phyloP scores from a whole-genome alignment of 2,113 vertebrate species.

The Lepisosteus oculatus region DNA sequence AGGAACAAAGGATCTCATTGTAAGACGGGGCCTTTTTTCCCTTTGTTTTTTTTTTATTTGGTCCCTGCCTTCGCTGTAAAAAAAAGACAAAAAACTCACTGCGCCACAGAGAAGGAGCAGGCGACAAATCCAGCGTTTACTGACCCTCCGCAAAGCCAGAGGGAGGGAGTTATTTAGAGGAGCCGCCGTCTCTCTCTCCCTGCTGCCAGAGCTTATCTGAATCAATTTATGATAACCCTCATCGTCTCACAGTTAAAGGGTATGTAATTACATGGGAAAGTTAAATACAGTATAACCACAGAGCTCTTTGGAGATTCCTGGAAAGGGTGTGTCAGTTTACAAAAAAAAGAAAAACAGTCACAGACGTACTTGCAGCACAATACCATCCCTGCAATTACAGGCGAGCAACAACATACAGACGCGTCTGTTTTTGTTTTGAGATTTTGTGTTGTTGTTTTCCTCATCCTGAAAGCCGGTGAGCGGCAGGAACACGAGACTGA shows the following conservation, averaged over 20 bases:
- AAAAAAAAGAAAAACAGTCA: conserved; percentile 8
- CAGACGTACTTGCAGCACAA: conserved; percentile 34
- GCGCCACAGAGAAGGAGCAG: conserved; percentile 37
- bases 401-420: conserved; percentile 21
- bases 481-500: too few relatives aligned
- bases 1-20: conserved; percentile 71
- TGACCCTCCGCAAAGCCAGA: too few relatives aligned
- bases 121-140: conserved; percentile 47
- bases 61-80: conserved; percentile 61
- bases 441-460: conserved; percentile 10
- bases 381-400: conserved; percentile 36
- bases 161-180: neutral
- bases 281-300: conserved; percentile 50
- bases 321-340: conserved; percentile 61
- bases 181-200: neutral
- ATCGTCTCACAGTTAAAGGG: conserved; percentile 39
- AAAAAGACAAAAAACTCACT: neutral
- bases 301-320: conserved; percentile 48
- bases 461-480: neutral
- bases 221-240: conserved; percentile 46
- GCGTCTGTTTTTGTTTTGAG: conserved; percentile 12
- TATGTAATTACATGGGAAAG: conserved; percentile 53
- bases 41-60: conserved; percentile 23
- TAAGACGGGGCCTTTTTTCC: conserved; percentile 55
- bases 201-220: conserved; percentile 24